Evolutionary conservation across 1,140 invertebrate genomes (phyloP).

Genomic region (Triops longicaudatus): DNA sequence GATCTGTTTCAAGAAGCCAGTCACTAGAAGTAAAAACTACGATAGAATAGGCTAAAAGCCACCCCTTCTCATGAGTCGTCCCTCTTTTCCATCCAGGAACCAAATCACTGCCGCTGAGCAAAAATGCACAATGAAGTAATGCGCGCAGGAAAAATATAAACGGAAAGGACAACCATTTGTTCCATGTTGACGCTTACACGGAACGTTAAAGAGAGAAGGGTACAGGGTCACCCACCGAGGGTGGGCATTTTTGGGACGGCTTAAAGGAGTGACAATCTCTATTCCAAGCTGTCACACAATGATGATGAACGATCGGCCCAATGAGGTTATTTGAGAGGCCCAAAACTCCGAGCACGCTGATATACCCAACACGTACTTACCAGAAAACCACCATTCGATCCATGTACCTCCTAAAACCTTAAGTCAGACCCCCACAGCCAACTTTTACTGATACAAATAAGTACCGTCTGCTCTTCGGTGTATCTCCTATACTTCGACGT

Average conservation of each 20-base stretch:
- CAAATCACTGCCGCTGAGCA: no score
- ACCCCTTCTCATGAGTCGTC: no score
- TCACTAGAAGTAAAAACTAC: no score
- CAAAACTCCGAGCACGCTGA: background rate
- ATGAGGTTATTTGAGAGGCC: constrained; percentile 9
- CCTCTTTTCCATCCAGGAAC: no score
- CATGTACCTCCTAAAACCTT: background rate
- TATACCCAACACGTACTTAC: background rate
- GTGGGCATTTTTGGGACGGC: background rate
- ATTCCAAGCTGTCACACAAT: constrained; percentile 4
- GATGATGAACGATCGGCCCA: constrained; percentile 10
- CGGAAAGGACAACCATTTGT: background rate
- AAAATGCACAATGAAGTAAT: no score
- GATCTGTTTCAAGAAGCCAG: no score
- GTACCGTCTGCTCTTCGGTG: background rate
- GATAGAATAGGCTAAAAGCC: no score
- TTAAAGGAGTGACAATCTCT: constrained; percentile 4
- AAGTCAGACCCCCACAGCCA: background rate
- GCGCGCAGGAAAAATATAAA: background rate
- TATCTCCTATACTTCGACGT: background rate
- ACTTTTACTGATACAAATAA: background rate
- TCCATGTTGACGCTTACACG: constrained; percentile 10
- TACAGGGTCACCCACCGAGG: background rate
- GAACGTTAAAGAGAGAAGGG: background rate
- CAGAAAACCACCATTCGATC: background rate